Evolutionary conservation across 2,888 invertebrate genomes (phyloP).

Genomic region (Chrysotoxum bicinctum): DNA sequence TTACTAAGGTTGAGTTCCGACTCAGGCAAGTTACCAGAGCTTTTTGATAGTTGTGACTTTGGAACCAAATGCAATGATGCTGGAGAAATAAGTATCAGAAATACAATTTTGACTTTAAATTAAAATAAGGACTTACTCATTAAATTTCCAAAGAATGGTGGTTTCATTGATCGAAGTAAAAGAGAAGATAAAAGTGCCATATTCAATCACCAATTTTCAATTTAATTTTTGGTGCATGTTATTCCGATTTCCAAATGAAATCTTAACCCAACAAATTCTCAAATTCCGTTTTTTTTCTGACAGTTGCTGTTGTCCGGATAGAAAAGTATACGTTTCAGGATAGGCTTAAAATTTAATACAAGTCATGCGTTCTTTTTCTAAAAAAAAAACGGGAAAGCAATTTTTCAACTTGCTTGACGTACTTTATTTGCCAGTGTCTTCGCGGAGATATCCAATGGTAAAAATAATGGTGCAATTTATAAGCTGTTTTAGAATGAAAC

Average conservation of each 20-base stretch:
- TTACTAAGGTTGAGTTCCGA: not conserved
- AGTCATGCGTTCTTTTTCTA: too few species aligned
- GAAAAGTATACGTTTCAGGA: too few species aligned
- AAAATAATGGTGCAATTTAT: too few species aligned
- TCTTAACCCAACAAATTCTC: not conserved
- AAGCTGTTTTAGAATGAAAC: too few species aligned
- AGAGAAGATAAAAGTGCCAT: conserved; percentile 38
- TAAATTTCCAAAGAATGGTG: conserved; percentile 6
- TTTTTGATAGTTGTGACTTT: not conserved
- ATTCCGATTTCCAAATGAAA: not conserved
- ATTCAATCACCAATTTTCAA: not conserved
- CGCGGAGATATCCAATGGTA: too few species aligned
- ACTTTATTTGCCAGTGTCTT: too few species aligned
- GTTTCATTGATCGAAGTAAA: conserved; percentile 1
- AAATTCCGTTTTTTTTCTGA: not conserved
- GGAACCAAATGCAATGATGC: conserved; percentile 31
- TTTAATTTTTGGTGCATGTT: not conserved
- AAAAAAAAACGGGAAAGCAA: too few species aligned
- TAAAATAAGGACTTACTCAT: not conserved
- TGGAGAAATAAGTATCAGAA: not conserved
- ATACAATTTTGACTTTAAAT: not conserved
- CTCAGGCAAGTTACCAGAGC: not conserved
- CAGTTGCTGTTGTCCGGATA: too few species aligned
- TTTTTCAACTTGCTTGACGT: too few species aligned
- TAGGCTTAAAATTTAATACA: too few species aligned